A percentile compares a stretch with the other conserved stretches of the same genome.
These are phyloP conservation scores for Notoglanidium macrostoma DNA, from an alignment of 2,797 vertebrate species.

Conservation along the genomic window DNA sequence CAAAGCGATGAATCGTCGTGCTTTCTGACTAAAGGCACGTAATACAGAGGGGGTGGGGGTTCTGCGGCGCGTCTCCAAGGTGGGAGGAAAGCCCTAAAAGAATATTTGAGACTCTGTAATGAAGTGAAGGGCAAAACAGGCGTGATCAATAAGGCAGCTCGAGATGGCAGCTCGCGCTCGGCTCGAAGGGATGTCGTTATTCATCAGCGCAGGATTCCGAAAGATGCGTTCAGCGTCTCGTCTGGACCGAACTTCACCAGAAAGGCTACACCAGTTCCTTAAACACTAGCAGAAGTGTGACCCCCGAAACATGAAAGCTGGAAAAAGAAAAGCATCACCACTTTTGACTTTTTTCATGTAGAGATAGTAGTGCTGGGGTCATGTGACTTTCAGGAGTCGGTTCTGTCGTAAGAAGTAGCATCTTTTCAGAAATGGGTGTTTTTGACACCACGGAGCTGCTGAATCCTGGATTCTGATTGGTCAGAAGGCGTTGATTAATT, in stretches of 20 bases:
- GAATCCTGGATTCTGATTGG: neutral
- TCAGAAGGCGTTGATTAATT: neutral
- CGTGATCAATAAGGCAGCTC: slow-evolving; percentile 42
- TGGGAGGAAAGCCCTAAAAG: neutral
- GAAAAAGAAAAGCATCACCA: too few species aligned
- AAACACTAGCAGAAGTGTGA: neutral
- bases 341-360: neutral
- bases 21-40: slow-evolving; percentile 42
- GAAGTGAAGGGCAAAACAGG: slow-evolving; percentile 32
- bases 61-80: slow-evolving; percentile 9
- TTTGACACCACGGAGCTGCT: neutral
- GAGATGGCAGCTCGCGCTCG: slow-evolving; percentile 62
- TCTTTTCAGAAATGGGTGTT: too few species aligned
- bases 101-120: slow-evolving; percentile 33
- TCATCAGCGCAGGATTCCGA: neutral
- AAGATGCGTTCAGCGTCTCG: neutral
- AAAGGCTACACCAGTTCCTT: neutral
- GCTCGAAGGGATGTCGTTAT: neutral
- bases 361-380: neutral
- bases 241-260: neutral
- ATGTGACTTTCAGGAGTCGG: neutral
- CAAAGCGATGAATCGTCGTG: slow-evolving; percentile 26
- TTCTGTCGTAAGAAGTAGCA: neutral
- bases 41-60: slow-evolving; percentile 21
- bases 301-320: too few species aligned